Percentiles rank a stretch among this genome's conserved stretches.
phyloP scores from a whole-genome alignment of 2,113 vertebrate genomes.

The Carassius carassius region DNA sequence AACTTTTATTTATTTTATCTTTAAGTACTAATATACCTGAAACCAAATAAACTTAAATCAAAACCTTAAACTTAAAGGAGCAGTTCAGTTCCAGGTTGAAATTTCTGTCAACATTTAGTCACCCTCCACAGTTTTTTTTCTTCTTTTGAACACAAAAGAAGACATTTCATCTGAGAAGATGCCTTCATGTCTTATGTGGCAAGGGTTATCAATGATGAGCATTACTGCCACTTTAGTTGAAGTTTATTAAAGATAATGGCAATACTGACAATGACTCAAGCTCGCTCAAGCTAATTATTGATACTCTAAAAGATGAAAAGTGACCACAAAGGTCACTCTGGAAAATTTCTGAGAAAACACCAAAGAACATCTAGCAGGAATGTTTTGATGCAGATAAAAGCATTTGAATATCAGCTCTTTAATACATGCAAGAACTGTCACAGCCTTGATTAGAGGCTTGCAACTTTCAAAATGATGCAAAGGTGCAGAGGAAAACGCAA shows the following conservation, averaged over 20 bases:
- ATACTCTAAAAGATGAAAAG: constrained; percentile 5
- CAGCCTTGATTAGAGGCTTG: neutral
- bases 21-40: no score
- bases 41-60: no score
- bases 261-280: constrained; percentile 20
- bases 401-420: neutral
- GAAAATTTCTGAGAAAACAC: neutral
- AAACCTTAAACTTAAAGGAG: no score
- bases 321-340: constrained; percentile 3
- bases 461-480: neutral
- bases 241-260: constrained; percentile 41
- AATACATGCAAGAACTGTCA: neutral
- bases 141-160: no score
- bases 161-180: neutral
- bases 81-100: no score
- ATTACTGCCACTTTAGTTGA: neutral
- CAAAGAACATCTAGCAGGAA: neutral
- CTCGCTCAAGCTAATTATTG: constrained; percentile 37
- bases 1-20: no score
- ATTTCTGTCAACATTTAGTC: no score
- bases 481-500: neutral
- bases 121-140: no score
- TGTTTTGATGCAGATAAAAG: neutral
- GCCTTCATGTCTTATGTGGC: neutral
- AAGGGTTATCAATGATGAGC: constrained; percentile 27